Evolutionary conservation across 2,888 invertebrate species (phyloP).

Genomic region (Gortyna flavago): DNA sequence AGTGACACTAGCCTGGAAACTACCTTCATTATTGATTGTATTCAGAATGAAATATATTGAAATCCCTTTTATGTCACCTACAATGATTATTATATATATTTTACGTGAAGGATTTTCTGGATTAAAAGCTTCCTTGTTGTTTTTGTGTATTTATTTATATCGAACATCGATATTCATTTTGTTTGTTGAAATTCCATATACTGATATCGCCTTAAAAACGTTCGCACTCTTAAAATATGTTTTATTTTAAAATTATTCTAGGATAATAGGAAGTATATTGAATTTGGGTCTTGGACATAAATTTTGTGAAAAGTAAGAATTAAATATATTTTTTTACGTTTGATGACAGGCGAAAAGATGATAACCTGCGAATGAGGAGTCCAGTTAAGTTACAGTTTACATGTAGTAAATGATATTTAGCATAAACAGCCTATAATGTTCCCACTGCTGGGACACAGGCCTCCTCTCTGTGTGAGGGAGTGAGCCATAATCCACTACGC

Average conservation of each 20-base stretch:
- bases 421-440: too few species aligned
- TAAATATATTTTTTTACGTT: background rate
- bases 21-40: background rate
- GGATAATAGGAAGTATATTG: slow-evolving; percentile 10
- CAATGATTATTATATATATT: too few species aligned
- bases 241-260: slow-evolving; percentile 9
- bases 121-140: background rate
- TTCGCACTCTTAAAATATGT: background rate
- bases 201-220: background rate
- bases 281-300: background rate
- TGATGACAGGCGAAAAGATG: background rate
- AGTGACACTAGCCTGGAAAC: background rate
- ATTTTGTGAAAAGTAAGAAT: background rate
- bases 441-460: too few species aligned
- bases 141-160: slow-evolving; percentile 10
- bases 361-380: background rate
- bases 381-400: too few species aligned
- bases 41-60: background rate
- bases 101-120: too few species aligned
- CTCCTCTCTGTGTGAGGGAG: too few species aligned
- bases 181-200: slow-evolving; percentile 3
- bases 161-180: background rate
- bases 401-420: too few species aligned
- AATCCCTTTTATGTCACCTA: too few species aligned
- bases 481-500: too few species aligned